A percentile compares a stretch with the other conserved stretches of the same genome.
phyloP scores from a whole-genome alignment of 2,888 invertebrate species.

The Boloria selene region DNA sequence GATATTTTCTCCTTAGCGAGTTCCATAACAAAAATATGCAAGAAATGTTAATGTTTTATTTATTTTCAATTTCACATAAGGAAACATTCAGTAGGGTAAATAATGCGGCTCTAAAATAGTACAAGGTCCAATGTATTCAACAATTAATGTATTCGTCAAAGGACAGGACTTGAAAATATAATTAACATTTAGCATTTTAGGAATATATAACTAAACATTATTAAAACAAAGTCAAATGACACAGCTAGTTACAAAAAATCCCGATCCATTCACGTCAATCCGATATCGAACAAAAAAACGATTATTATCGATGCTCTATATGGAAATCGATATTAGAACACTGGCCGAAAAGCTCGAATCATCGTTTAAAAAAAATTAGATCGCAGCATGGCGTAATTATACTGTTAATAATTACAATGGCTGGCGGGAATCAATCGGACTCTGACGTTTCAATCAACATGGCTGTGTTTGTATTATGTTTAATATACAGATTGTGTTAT shows the following conservation, averaged over 20 bases:
- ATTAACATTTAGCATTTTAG: too few species aligned
- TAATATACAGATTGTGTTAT: conserved; percentile 81
- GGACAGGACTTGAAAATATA: too few species aligned
- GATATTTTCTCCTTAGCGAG: too few species aligned
- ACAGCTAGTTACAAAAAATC: conserved; percentile 35
- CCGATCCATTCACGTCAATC: conserved; percentile 27
- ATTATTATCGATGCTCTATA: conserved; percentile 47
- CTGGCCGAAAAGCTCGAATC: conserved; percentile 66
- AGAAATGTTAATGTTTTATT: too few species aligned
- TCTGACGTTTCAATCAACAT: conserved; percentile 81
- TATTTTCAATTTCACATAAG: too few species aligned
- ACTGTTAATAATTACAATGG: conserved; percentile 77
- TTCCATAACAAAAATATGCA: too few species aligned
- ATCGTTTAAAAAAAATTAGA: conserved; percentile 72
- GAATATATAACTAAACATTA: neutral
- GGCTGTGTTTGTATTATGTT: conserved; percentile 80
- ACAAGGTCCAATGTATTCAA: too few species aligned
- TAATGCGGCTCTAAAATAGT: too few species aligned
- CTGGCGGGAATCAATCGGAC: conserved; percentile 72
- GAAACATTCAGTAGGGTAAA: too few species aligned
- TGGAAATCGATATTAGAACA: conserved; percentile 68
- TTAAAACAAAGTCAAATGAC: conserved; percentile 5
- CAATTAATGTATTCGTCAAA: too few species aligned
- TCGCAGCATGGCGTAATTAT: conserved; percentile 78
- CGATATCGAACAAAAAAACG: conserved; percentile 41